Conservation (phyloP, 2,113 vertebrate genomes). For the Dunckerocampus dactyliophorus region DNA sequence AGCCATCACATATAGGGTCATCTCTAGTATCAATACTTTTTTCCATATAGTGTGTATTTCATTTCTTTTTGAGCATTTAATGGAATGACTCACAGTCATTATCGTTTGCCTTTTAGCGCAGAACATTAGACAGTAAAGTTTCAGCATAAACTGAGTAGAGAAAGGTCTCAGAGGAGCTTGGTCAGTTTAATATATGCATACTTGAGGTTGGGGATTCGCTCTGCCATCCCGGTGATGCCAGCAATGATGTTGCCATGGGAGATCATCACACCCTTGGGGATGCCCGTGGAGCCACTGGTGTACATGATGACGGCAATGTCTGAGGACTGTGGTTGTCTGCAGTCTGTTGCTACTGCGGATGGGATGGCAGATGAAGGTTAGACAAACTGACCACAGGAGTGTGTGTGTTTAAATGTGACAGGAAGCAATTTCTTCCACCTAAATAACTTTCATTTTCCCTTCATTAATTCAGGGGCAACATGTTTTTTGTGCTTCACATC, state of each 20-base stretch:
- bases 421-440: constrained; percentile 2
- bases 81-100: background rate
- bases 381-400: constrained; percentile 4
- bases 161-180: background rate
- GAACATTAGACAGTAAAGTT: background rate
- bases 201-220: constrained; percentile 88
- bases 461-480: background rate
- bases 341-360: constrained; percentile 67
- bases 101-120: background rate
- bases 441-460: background rate
- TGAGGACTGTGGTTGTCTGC: constrained; percentile 71
- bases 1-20: no score
- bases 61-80: background rate
- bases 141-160: background rate
- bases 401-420: background rate
- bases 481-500: constrained; percentile 21
- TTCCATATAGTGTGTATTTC: background rate
- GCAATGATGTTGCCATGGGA: constrained; percentile 95
- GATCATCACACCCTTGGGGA: constrained; percentile 98
- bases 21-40: background rate
- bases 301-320: constrained; percentile 98
- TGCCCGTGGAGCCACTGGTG: constrained; percentile 94
- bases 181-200: constrained; percentile 50
- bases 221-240: constrained; percentile 93
- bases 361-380: constrained; percentile 4